Evolutionary conservation across 1,140 invertebrate genomes (phyloP), one percentile per base, ranked within the genome.

Genomic region (Trichomalopsis sarcophagae): DNA sequence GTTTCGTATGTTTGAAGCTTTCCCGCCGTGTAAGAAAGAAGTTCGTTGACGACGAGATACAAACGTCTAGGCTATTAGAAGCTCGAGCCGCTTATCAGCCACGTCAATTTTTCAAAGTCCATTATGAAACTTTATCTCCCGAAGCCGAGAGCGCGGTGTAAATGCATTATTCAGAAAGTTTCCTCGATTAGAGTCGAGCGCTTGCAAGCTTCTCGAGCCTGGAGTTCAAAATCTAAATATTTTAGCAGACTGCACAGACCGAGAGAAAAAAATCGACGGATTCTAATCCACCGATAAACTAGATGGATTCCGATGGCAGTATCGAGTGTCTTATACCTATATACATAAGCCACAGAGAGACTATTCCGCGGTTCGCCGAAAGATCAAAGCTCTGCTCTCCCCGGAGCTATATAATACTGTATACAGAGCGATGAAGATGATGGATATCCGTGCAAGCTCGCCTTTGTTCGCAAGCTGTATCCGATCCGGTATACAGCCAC

Each of bases 91-190:
- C 40, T 62, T 30, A 36, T 36, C 33, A 36, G 36, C 47, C 36
- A 79, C 30, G 30, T 40, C 77, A 73, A 81, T 44, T 81, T 73
- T 47, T 50, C 36, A 71, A 71, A 81, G 68, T 73, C 68, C 40
- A 81, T 81, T 27, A 71, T 71, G 27, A 47, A 73, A 47, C 11
- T 81, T 71, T 55, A 11, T 71, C 27, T 27, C 17, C n/a, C 3
- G 23, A 76, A 13, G 47, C 47, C 13, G 33, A 36, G 33, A 3
- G 33, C 33, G 11, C 14, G 14, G 36, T 27, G 30, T 66, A 27
- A 71, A 81, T 73, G 79, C 66, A 73, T 81, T 81, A 71, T 81
- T 69, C 62, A 47, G 1, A 69, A 81, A 81, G 62, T 69, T 81
- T 68, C 30, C 62, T 40, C 33, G 62, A 71, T 81, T 81, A 81